Base-by-base conservation (phyloP, 2,888 invertebrate species). In the Ashinkailepas kermadecensis region DNA sequence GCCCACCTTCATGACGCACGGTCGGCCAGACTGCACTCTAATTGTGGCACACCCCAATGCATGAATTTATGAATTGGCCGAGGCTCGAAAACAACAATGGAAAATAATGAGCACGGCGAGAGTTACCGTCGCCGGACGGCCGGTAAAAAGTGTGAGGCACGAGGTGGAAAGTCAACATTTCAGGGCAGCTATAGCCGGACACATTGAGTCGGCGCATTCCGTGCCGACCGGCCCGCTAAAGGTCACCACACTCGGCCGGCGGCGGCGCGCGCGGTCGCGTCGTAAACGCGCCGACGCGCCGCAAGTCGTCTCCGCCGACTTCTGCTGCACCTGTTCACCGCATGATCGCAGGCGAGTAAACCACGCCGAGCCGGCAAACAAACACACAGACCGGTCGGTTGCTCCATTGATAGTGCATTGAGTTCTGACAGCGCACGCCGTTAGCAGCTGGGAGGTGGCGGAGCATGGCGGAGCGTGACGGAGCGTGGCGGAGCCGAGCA, bases 161-260 rank as follows among this genome's bases (percentile, higher is more conserved):
- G 74, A 74, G 74, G 74, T 74, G 74, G 74, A 74, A 74, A 74
- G 74, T 74, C 74, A 74, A 74, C 74, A 74, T 56, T 74, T 56
- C 74, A 21, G 74, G 21, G 21, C 21, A 7, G 15, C 21, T 13
- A 25, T 67, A 54, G 15, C 54, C 21, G 39, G 74, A 54, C 11
- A 56, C 74, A 74, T 74, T 74, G 74, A 74, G 74, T 3, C 21
- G 74, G 11, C 56, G 74, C 74, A 74, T 74, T 74, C 74, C 74
- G 9, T 18, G 10, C 39, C 12, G 74, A 11, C 1, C 10, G 18
- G 15, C n/a, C 39, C 8, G 39, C 23, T 8, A 65, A 23, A 62
- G 62, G 18, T 62, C 15, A 39, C 39, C 39, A 39, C 39, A 39
- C 39, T 39, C 39, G 39, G 4, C 39, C 39, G 39, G 39, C 39